Conservation (phyloP, 2,888 invertebrate genomes). For the Agrochola macilenta region DNA sequence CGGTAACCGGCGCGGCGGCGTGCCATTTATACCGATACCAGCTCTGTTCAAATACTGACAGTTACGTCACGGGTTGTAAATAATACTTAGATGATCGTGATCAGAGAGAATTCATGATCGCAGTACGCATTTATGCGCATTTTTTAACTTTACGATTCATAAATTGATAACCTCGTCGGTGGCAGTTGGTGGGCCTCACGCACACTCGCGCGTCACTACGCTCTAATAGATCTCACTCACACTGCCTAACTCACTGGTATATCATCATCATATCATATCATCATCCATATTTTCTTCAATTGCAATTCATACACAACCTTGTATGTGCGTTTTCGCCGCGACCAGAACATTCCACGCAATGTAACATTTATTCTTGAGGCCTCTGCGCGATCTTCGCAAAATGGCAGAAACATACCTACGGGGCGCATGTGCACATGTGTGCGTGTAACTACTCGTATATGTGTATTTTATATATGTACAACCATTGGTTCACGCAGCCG, state of each 20-base stretch:
- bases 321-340: slow-evolving; percentile 29
- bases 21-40: slow-evolving; percentile 44
- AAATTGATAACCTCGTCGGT: slow-evolving; percentile 87
- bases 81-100: slow-evolving; percentile 62
- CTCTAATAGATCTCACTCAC: slow-evolving; percentile 70
- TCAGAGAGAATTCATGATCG: slow-evolving; percentile 65
- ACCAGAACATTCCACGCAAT: slow-evolving; percentile 71
- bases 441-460: slow-evolving; percentile 64
- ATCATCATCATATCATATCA: slow-evolving; percentile 64
- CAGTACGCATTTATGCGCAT: slow-evolving; percentile 75
- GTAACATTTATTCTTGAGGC: slow-evolving; percentile 72
- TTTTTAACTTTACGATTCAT: slow-evolving; percentile 82
- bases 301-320: slow-evolving; percentile 59
- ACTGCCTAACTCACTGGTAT: slow-evolving; percentile 66
- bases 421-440: slow-evolving; percentile 69
- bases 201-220: slow-evolving; percentile 61
- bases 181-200: slow-evolving; percentile 72
- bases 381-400: slow-evolving; percentile 71
- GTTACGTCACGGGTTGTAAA: slow-evolving; percentile 66
- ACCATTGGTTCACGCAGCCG: slow-evolving; percentile 65
- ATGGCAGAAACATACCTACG: slow-evolving; percentile 72
- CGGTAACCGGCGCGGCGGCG: background rate
- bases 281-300: slow-evolving; percentile 65
- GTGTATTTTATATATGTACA: slow-evolving; percentile 69
- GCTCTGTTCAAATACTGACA: slow-evolving; percentile 46